These are phyloP conservation scores for Pelobates fuscus DNA, from an alignment of 2,113 vertebrate species.

Conservation along the genomic window DNA sequence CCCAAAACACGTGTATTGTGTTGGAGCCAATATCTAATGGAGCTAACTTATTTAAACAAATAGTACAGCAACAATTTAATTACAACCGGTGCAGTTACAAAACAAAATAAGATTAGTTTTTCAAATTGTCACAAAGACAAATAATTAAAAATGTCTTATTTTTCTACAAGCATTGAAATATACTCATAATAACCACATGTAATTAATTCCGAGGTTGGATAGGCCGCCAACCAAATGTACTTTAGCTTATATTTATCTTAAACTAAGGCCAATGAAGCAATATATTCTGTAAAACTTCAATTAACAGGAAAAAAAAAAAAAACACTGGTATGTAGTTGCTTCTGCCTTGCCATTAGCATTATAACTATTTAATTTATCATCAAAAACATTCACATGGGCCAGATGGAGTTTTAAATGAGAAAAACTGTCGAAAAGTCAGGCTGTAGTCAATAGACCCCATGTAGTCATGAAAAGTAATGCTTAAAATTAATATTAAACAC, in stretches of 20 bases:
- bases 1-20: constrained; percentile 37
- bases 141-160: constrained; percentile 37
- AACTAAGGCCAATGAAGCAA: neutral
- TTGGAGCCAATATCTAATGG: constrained; percentile 38
- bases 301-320: neutral
- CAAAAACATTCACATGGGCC: too few species aligned
- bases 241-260: constrained; percentile 7
- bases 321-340: neutral
- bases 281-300: neutral
- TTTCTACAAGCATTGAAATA: constrained; percentile 14
- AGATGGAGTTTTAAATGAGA: too few species aligned
- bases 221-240: constrained; percentile 14
- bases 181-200: constrained; percentile 25
- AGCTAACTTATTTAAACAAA: constrained; percentile 31
- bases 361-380: too few species aligned
- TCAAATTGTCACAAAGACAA: constrained; percentile 31
- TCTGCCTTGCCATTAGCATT: too few species aligned
- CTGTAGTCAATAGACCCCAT: too few species aligned
- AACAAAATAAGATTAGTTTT: constrained; percentile 33
- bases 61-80: constrained; percentile 43
- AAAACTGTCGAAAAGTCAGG: too few species aligned
- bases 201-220: constrained; percentile 23
- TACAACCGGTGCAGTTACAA: constrained; percentile 39
- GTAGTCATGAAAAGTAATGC: too few species aligned
- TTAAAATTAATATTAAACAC: too few species aligned